Base-by-base conservation (phyloP, 2,113 vertebrate genomes). In the Chinchilla lanigera region DNA sequence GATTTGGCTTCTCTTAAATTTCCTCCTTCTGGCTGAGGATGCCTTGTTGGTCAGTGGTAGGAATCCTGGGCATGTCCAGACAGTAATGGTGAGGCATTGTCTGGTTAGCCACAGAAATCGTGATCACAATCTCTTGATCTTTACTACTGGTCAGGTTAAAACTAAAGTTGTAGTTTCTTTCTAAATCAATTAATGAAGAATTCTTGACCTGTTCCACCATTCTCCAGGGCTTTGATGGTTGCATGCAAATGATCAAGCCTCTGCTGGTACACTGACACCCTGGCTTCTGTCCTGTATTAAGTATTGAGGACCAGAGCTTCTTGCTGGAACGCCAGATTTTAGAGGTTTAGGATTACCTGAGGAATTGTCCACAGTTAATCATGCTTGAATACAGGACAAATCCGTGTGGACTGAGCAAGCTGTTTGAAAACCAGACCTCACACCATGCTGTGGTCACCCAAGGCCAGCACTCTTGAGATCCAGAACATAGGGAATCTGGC, bases 401-500 rank as follows among this genome's bases (percentile, higher is more conserved):
- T n/a, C 75, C 35, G 20, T 20, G 3, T 19, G 22, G 28, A n/a
- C 16, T 33, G 26, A 94, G 47, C 19, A 73, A 86, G 77, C 9
- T 54, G 77, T 69, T 50, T 41, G 35, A 81, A 96, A 89, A 93
- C 22, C 83, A 96, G 92, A 67, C 9, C 38, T 95, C 26, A 6
- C 26, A 19, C 22, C 1, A 0, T 9, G 17, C 52, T 71, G 28
- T 56, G 60, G 75, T 83, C 63, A 78, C 65, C 63, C 0, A 0
- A 20, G 60, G 67, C 44, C 16, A 17, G 7, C 6, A 8, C 13
- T n/a, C 17, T n/a, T 67, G 44, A 52, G 16, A 33, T 60, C 71
- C 41, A 35, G 38, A 86, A 12, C 4, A 7, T 11, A 3, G 16
- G 22, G 65, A 86, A 73, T 44, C 38, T 69, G 61, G 77, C 54